Evolutionary conservation across 2,113 vertebrate species (phyloP).

Genomic region (Burhinus oedicnemus): DNA sequence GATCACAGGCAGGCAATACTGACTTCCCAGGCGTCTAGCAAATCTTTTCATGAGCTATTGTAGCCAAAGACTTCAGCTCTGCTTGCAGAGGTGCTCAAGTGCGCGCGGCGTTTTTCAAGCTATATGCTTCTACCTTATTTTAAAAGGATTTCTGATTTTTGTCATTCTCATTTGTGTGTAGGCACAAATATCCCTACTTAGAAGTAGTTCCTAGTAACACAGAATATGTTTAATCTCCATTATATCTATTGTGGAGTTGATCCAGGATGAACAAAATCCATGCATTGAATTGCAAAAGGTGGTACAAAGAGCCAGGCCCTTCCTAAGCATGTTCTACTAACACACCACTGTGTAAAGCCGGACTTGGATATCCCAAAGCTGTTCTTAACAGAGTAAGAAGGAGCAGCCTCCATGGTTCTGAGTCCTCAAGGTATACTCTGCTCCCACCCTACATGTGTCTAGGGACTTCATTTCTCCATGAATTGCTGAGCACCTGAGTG

Average conservation of each 20-base stretch:
- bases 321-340: not conserved
- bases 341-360: not conserved
- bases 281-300: accelerated
- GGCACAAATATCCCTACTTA: not conserved
- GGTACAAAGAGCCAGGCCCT: not conserved
- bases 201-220: not conserved
- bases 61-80: not conserved
- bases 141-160: not conserved
- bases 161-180: not conserved
- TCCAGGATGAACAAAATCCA: not conserved
- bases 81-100: not conserved
- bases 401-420: not conserved
- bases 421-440: accelerated
- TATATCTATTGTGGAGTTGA: accelerated
- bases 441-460: not conserved
- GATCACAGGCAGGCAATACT: not conserved
- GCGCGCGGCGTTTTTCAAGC: not conserved
- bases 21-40: not conserved
- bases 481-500: not conserved
- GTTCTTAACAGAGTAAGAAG: too few species aligned
- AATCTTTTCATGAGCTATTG: not conserved
- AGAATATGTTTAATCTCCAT: not conserved
- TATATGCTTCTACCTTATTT: not conserved
- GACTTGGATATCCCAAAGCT: not conserved
- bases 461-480: not conserved